Evolutionary conservation across 2,888 invertebrate species (phyloP).

Genomic region (Emmelina monodactyla): DNA sequence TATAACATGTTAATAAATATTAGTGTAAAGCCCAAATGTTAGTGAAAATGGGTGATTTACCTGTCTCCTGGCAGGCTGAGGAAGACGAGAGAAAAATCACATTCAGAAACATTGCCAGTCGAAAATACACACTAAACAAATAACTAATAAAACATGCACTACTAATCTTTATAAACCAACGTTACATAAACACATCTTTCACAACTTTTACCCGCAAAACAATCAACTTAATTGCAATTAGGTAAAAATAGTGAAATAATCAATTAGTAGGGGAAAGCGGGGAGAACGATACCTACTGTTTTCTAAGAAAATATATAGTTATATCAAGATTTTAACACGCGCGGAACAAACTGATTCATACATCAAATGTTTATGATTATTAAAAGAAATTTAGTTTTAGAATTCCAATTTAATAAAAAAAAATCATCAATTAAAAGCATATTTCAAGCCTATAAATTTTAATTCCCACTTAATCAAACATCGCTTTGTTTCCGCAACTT

Average conservation of each 20-base stretch:
- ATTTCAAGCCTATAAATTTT: too few relatives aligned
- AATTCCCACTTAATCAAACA: too few relatives aligned
- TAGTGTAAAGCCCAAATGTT: constrained; percentile 19
- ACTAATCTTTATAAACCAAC: constrained; percentile 20
- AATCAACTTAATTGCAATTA: constrained; percentile 31
- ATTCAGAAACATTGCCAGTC: constrained; percentile 63
- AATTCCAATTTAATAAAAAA: too few relatives aligned
- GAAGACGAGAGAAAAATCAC: constrained; percentile 64
- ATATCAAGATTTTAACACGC: constrained; percentile 63
- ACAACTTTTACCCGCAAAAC: background rate
- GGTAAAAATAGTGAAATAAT: constrained; percentile 47
- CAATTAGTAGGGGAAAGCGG: constrained; percentile 56
- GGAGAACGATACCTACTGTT: too few relatives aligned
- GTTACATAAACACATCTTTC: constrained; percentile 22
- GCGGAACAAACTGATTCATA: constrained; percentile 11
- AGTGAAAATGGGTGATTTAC: constrained; percentile 35
- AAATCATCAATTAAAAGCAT: too few relatives aligned
- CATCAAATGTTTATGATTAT: too few relatives aligned
- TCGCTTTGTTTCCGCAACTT: too few relatives aligned
- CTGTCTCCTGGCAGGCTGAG: constrained; percentile 68
- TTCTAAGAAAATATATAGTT: constrained; percentile 22
- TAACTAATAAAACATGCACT: constrained; percentile 48
- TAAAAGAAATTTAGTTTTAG: too few relatives aligned
- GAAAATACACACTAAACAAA: constrained; percentile 45
- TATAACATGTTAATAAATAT: constrained; percentile 16